These are phyloP conservation scores for Temnothorax longispinosus DNA, from an alignment of 1,140 invertebrate genomes.

Conservation along the genomic window DNA sequence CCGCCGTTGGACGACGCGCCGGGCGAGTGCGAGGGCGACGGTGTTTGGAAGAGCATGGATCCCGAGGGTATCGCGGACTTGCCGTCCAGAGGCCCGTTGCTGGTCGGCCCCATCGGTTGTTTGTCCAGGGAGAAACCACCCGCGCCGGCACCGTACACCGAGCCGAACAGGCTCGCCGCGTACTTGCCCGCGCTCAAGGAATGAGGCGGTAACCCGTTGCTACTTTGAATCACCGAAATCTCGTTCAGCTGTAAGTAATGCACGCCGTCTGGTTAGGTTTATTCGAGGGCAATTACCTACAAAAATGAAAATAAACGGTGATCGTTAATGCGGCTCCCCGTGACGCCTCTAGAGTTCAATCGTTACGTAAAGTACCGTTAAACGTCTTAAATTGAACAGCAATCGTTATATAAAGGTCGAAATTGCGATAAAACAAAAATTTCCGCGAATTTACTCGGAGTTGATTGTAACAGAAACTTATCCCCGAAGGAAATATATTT, in stretches of 20 bases:
- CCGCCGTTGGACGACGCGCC: constrained; percentile 81
- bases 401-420: too few relatives aligned
- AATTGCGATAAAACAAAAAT: background rate
- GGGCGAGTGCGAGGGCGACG: constrained; percentile 82
- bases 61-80: constrained; percentile 81
- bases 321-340: constrained; percentile 1
- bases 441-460: background rate
- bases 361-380: background rate
- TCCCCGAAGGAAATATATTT: too few relatives aligned
- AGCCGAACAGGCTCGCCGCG: constrained; percentile 83
- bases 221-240: constrained; percentile 88
- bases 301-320: constrained; percentile 48
- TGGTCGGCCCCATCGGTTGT: constrained; percentile 76
- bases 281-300: constrained; percentile 62
- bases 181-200: constrained; percentile 81
- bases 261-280: constrained; percentile 65
- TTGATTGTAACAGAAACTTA: background rate
- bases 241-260: constrained; percentile 87
- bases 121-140: constrained; percentile 80
- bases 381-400: too few relatives aligned
- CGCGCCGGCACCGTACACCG: constrained; percentile 79
- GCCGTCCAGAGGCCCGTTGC: constrained; percentile 80
- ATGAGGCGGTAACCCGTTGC: constrained; percentile 83
- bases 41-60: constrained; percentile 83
- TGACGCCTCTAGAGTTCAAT: background rate